Evolutionary conservation across 2,113 vertebrate species (phyloP), one percentile per base, ranked within the genome.

Genomic region (Ptilonorhynchus violaceus): DNA sequence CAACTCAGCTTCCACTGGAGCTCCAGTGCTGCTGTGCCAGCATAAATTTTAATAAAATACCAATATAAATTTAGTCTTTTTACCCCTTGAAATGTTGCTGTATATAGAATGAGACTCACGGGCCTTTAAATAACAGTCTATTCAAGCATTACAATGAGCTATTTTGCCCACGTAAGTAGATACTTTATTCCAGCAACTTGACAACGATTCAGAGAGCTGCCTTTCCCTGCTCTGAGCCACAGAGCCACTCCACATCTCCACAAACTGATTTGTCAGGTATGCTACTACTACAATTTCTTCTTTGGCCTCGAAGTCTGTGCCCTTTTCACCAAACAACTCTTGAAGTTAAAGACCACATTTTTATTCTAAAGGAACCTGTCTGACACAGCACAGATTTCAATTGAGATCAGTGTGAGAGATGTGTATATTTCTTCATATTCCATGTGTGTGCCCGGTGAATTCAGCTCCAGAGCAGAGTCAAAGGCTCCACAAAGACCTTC

Each of bases 41-140:
- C 94, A 95, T 79, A 83, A 79, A 83, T 96, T 96, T 93, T 96
- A 95, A 92, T 95, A 95, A 89, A 96, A 93, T 31, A 66, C 86
- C 86, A 84, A 90, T 78, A 95, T 60, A 94, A 94, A 91, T 77
- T 77, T 47, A 81, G 82, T 60, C 81, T 64, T 95, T 93, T 95
- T 90, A 81, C 73, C 76, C 84, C 47, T 69, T 77, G 94, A 92
- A 96, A 91, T 81, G 90, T 88, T 93, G 74, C 70, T 74, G 75
- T 81, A 46, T 39, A 70, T 28, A 69, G 72, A 92, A 89, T 15
- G 42, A 94, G 74, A 76, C 85, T 89, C 44, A 2, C 41, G 83
- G 70, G 86, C 82, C 91, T 77, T 89, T 93, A 94, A 96, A 80
- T 93, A 92, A 92, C 74, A 91, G 67, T 22, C 90, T 66, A 58